These are phyloP conservation scores for Caenorhabditis wallacei DNA, from an alignment of 2,888 invertebrate genomes.

Conservation along the genomic window DNA sequence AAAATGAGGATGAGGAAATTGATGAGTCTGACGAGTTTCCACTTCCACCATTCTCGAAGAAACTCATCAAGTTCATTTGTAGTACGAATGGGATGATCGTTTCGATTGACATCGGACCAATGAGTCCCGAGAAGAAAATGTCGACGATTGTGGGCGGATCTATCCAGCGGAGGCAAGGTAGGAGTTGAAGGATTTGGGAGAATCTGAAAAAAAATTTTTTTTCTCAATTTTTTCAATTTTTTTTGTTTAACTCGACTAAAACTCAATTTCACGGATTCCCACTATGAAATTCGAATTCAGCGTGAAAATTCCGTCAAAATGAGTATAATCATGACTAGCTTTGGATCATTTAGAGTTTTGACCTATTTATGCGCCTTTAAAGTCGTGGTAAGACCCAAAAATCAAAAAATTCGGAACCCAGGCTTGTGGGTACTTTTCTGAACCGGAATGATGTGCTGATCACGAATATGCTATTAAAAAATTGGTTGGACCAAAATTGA, in stretches of 20 bases:
- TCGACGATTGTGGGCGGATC: conserved; percentile 88
- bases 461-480: too few species aligned
- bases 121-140: conserved; percentile 93
- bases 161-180: conserved; percentile 86
- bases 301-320: neutral
- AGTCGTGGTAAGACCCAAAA: too few species aligned
- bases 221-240: neutral
- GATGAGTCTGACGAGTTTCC: conserved; percentile 37
- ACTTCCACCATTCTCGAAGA: conserved; percentile 65
- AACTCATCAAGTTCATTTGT: conserved; percentile 84
- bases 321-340: neutral
- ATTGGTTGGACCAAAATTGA: too few species aligned
- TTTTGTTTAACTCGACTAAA: neutral
- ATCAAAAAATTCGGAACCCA: too few species aligned
- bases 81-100: conserved; percentile 95
- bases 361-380: too few species aligned
- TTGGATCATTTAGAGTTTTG: too few species aligned
- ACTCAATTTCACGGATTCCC: too few species aligned
- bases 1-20: conserved; percentile 50
- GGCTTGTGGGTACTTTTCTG: too few species aligned
- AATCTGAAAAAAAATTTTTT: conserved; percentile 62
- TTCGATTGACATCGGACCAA: conserved; percentile 95
- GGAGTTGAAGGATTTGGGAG: conserved; percentile 82
- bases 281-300: neutral
- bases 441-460: too few species aligned